Percentiles rank a stretch among this genome's conserved stretches.
phyloP scores from a whole-genome alignment of 2,113 vertebrate genomes.

The Amblyopsis rosae region DNA sequence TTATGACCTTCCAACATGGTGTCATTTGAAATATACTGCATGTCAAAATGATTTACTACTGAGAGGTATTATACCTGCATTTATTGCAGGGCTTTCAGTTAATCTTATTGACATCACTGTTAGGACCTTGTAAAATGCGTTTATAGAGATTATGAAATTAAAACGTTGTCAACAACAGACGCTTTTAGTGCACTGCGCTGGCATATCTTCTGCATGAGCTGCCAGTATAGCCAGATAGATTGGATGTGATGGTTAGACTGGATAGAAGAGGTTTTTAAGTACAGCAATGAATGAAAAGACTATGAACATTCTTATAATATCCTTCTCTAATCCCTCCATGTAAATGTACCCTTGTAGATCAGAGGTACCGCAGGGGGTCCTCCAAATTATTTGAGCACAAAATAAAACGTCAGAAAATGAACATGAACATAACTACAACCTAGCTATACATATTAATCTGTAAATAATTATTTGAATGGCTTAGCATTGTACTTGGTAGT shows the following conservation, averaged over 20 bases:
- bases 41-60: not conserved
- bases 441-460: too few species aligned
- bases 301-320: not conserved
- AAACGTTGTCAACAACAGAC: not conserved
- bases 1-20: not conserved
- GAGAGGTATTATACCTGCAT: not conserved
- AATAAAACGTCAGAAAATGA: too few species aligned
- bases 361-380: too few species aligned
- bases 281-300: conserved; percentile 18
- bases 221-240: conserved; percentile 1
- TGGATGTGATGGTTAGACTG: not conserved
- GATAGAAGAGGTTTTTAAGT: conserved; percentile 13
- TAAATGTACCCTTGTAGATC: not conserved
- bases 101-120: conserved; percentile 15
- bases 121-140: not conserved
- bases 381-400: too few species aligned
- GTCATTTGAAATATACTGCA: not conserved
- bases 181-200: not conserved
- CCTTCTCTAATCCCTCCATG: not conserved
- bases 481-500: too few species aligned
- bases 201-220: not conserved
- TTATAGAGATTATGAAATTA: not conserved
- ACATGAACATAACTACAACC: too few species aligned
- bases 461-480: too few species aligned
- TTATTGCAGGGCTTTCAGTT: not conserved